Evolutionary conservation across 2,113 vertebrate genomes (phyloP).

Genomic region (Dicaeum eximium): DNA sequence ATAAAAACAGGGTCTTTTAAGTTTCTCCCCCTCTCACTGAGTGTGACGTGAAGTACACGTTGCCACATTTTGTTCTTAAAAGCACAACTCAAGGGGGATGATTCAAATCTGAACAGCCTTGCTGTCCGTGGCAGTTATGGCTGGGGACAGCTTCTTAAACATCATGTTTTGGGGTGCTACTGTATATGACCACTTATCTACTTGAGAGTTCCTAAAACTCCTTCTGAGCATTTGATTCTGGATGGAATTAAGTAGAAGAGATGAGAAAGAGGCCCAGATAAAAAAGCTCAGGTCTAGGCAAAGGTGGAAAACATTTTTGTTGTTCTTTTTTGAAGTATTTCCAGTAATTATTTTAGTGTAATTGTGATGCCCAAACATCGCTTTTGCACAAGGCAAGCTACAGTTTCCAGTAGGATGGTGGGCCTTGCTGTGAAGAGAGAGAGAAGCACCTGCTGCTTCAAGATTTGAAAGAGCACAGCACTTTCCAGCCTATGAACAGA

Average conservation of each 20-base stretch:
- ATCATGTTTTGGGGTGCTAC: background rate
- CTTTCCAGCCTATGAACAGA: background rate
- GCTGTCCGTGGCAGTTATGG: background rate
- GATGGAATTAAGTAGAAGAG: background rate
- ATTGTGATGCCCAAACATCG: rapidly evolving
- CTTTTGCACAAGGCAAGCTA: background rate
- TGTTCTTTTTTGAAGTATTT: background rate
- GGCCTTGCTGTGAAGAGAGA: background rate
- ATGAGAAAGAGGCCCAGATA: background rate
- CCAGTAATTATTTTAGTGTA: background rate
- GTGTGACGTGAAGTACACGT: background rate
- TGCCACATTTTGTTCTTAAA: background rate
- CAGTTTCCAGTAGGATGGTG: background rate
- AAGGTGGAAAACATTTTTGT: background rate
- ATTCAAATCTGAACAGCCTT: background rate
- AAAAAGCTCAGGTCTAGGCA: background rate
- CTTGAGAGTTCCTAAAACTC: background rate
- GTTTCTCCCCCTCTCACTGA: background rate
- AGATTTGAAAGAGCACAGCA: background rate
- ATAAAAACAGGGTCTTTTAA: background rate
- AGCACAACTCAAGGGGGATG: background rate
- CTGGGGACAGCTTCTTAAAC: background rate
- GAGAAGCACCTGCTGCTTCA: background rate
- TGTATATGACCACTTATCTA: background rate
- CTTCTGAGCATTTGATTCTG: background rate